These are phyloP conservation scores for Watsonalla binaria DNA, from an alignment of 2,888 invertebrate species.

Conservation along the genomic window DNA sequence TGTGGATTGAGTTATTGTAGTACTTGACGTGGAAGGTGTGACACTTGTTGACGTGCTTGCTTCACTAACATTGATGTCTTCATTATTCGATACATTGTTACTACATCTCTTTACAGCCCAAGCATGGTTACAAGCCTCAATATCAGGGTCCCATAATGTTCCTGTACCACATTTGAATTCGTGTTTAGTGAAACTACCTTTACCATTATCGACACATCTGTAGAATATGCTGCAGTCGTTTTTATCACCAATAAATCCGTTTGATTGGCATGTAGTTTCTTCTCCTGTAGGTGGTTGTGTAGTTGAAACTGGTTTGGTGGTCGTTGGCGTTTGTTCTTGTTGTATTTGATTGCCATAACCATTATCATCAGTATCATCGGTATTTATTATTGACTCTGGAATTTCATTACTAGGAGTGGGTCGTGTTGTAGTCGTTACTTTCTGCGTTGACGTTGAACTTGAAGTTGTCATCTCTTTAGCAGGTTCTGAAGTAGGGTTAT, in stretches of 20 bases:
- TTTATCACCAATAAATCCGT: conserved; percentile 80
- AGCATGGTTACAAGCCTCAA: conserved; percentile 79
- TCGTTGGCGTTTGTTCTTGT: conserved; percentile 11
- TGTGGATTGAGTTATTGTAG: conserved; percentile 17
- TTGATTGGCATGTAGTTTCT: conserved; percentile 13
- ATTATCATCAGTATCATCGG: conserved; percentile 18
- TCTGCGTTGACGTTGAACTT: conserved; percentile 17
- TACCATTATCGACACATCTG: conserved; percentile 82
- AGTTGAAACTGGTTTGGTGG: conserved; percentile 16
- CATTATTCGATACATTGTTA: conserved; percentile 12
- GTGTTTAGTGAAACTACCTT: conserved; percentile 76
- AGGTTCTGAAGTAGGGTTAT: conserved; percentile 16
- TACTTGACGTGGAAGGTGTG: conserved; percentile 11
- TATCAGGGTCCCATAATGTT: conserved; percentile 79
- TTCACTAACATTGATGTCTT: conserved; percentile 16
- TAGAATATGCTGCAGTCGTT: conserved; percentile 81
- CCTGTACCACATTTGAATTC: conserved; percentile 84
- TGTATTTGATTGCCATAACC: conserved; percentile 23
- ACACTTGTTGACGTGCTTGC: conserved; percentile 12
- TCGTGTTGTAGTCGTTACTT: conserved; percentile 14
- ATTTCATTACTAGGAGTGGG: conserved; percentile 16
- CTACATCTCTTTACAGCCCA: conserved; percentile 66
- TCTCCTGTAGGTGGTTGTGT: conserved; percentile 9
- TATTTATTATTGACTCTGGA: conserved; percentile 7
- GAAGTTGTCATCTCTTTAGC: conserved; percentile 12